Evolutionary conservation across 2,113 vertebrate genomes (phyloP).

Genomic region (Dromas ardeola): DNA sequence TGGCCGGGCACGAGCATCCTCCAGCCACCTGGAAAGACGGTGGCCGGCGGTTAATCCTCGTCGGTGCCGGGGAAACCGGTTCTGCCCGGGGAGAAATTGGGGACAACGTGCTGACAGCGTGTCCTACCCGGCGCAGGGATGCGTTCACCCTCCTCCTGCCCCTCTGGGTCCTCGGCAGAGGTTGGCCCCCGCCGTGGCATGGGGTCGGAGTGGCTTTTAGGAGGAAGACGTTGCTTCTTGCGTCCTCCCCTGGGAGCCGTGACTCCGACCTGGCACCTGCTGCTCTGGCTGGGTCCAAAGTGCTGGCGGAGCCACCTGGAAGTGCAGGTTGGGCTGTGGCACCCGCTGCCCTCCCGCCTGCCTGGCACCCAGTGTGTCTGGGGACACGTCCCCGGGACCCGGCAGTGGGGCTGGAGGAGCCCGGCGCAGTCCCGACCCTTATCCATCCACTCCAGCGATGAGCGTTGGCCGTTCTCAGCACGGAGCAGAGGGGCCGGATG

Average conservation of each 20-base stretch:
- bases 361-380: background rate
- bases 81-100: background rate
- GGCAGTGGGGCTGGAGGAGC: too few species aligned
- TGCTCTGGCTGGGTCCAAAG: background rate
- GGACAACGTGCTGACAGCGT: accelerated
- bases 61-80: accelerated
- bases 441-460: accelerated
- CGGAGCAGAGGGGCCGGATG: background rate
- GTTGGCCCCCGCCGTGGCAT: background rate
- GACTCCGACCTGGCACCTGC: accelerated
- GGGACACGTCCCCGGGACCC: background rate
- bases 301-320: background rate
- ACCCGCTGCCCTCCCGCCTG: background rate
- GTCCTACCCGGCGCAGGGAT: background rate
- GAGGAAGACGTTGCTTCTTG: background rate
- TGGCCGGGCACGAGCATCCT: accelerated
- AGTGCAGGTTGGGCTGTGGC: background rate
- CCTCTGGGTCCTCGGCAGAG: background rate
- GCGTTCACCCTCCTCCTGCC: background rate
- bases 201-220: background rate
- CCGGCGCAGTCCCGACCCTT: accelerated
- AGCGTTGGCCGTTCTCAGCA: background rate
- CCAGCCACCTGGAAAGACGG: accelerated
- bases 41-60: accelerated
- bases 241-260: background rate